Base-by-base conservation (phyloP, 2,888 invertebrate species). In the Cantharis rufa region DNA sequence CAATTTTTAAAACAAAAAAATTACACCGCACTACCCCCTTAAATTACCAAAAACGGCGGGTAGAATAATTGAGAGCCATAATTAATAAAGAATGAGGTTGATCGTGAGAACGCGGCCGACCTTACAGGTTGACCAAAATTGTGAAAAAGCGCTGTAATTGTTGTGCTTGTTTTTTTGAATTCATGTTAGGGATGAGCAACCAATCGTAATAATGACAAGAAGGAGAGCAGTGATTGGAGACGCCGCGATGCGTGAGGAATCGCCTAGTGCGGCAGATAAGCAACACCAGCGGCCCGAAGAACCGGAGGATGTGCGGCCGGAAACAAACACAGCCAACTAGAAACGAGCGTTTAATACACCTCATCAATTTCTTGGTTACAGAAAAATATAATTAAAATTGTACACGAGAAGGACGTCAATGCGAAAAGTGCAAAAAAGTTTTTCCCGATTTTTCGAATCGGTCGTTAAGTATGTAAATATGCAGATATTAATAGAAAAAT, bases 301-400 rank as follows among this genome's bases (percentile, higher is more conserved):
- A 80, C 80, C 80, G 80, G 80, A 80, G 80, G 80, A 80, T 80
- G 78, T 80, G 74, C 72, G 78, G 75, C 80, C 80, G 80, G 80
- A 80, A 78, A 74, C 71, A 75, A 69, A 79, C 77, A 79, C 76
- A 77, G 68, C 75, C 77, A 77, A 77, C 74, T 79, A 75, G 77
- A 79, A 79, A 79, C 72, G 62, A 69, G 32, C 62, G 27, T 70
- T 76, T 76, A 66, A 48, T 16, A 69, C 69, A 73, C 73, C 63
- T 73, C 72, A 72, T 73, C 73, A 68, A 72, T 48, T 72, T 61
- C 27, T 24, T 69, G 9, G n/a, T 21, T 66, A 21, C 11, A 64
- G 24, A 66, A 48, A 48, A 48, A n/a, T 48, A 48, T 48, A 48
- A 48, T 48, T 48, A n/a, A 48, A n/a, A 48, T n/a, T n/a, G 48